phyloP scores from a whole-genome alignment of 1,140 invertebrate species.

The Agrilus planipennis region DNA sequence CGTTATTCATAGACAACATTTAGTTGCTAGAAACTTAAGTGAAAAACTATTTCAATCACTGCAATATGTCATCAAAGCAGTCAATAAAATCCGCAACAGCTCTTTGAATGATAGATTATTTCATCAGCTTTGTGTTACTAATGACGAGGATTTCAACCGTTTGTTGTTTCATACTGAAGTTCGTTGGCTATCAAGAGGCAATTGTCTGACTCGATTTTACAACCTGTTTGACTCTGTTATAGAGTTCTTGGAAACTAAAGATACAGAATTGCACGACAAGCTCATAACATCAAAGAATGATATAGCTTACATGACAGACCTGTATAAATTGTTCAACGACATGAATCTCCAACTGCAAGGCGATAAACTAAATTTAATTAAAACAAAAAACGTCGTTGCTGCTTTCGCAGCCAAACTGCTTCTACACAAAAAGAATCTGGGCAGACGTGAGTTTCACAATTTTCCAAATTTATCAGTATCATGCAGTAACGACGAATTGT shows the following conservation, averaged over 20 bases:
- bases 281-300: conserved; percentile 27
- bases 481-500: no score
- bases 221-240: background rate
- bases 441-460: conserved; percentile 21
- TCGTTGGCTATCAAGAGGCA: conserved; percentile 7
- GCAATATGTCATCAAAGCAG: background rate
- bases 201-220: background rate
- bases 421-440: conserved; percentile 28
- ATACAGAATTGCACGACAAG: conserved; percentile 17
- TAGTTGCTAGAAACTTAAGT: background rate
- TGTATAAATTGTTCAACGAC: conserved; percentile 23
- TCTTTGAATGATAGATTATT: conserved; percentile 5
- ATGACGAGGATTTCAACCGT: conserved; percentile 10
- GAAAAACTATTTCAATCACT: background rate
- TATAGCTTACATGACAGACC: conserved; percentile 30
- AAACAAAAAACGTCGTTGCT: conserved; percentile 30
- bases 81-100: background rate
- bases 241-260: conserved; percentile 6
- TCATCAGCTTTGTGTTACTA: conserved; percentile 7
- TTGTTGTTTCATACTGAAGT: conserved; percentile 10
- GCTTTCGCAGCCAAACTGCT: conserved; percentile 30
- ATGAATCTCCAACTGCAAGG: conserved; percentile 27
- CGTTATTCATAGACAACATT: conserved; percentile 1
- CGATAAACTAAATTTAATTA: conserved; percentile 32
- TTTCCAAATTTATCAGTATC: no score